Evolutionary conservation across 1,140 invertebrate genomes (phyloP).

Genomic region (Oryzaephilus surinamensis): DNA sequence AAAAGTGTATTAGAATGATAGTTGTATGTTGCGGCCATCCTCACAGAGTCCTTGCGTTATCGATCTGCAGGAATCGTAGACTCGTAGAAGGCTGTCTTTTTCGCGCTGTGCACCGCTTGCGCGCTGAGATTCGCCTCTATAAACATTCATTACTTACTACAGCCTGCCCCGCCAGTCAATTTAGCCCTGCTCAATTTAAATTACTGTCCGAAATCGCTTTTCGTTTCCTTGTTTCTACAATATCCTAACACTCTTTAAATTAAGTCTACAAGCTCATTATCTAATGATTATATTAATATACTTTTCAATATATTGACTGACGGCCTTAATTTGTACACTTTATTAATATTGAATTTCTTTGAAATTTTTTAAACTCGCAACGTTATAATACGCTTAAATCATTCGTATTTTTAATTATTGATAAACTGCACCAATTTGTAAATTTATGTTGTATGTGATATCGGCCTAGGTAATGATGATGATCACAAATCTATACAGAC

Average conservation of each 20-base stretch:
- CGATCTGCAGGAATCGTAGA: conserved; percentile 7
- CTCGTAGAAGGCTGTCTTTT: conserved; percentile 7
- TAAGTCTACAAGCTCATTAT: conserved; percentile 1
- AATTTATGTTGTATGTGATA: no score
- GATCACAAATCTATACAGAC: no score
- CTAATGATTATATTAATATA: no score
- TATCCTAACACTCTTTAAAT: conserved; percentile 16
- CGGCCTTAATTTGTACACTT: no score
- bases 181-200: conserved; percentile 32
- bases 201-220: conserved; percentile 26
- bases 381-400: no score
- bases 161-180: conserved; percentile 22
- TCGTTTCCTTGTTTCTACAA: conserved; percentile 17
- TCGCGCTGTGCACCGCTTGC: conserved; percentile 7
- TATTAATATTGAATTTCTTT: no score
- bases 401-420: no score
- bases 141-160: conserved; percentile 31
- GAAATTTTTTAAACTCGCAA: no score
- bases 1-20: no score
- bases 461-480: no score
- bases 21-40: neutral
- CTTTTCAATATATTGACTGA: no score
- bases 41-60: conserved; percentile 5
- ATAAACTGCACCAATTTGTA: no score
- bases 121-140: conserved; percentile 27